Conservation (phyloP, 2,113 vertebrate species). For the Crotalus viridis region DNA sequence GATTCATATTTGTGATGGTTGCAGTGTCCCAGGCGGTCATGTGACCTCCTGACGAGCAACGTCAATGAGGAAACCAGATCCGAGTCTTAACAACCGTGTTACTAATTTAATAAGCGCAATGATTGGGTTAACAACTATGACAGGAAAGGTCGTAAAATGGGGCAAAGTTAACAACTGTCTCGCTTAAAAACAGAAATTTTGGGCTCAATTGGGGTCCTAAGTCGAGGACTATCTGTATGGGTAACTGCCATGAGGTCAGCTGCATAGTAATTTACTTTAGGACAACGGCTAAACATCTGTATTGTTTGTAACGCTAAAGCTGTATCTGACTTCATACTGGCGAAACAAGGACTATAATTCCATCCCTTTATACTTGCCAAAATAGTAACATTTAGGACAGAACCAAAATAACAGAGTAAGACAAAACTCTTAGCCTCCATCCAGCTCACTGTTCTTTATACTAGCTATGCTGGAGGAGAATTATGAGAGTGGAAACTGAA, state of each 20-base stretch:
- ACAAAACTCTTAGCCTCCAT: neutral
- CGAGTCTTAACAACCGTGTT: too few relatives aligned
- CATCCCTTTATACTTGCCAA: neutral
- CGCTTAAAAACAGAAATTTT: neutral
- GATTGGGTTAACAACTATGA: too few relatives aligned
- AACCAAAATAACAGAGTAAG: neutral
- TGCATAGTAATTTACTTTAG: neutral
- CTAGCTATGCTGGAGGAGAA: neutral
- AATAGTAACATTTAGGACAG: neutral
- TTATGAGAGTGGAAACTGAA: neutral
- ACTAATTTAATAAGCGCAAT: too few relatives aligned
- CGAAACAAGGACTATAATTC: neutral
- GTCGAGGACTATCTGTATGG: neutral
- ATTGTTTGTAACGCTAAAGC: neutral
- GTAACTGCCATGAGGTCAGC: neutral
- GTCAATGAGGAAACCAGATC: too few relatives aligned
- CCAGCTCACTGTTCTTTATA: neutral
- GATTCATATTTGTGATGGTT: neutral
- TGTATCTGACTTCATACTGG: neutral
- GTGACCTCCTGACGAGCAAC: too few relatives aligned
- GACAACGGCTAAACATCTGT: conserved; percentile 9
- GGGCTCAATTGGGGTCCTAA: neutral
- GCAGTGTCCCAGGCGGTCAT: too few relatives aligned
- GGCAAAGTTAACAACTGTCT: too few relatives aligned
- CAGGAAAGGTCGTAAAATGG: too few relatives aligned